These are phyloP conservation scores for Calycopis cecrops DNA, from an alignment of 1,140 invertebrate genomes.

Conservation along the genomic window DNA sequence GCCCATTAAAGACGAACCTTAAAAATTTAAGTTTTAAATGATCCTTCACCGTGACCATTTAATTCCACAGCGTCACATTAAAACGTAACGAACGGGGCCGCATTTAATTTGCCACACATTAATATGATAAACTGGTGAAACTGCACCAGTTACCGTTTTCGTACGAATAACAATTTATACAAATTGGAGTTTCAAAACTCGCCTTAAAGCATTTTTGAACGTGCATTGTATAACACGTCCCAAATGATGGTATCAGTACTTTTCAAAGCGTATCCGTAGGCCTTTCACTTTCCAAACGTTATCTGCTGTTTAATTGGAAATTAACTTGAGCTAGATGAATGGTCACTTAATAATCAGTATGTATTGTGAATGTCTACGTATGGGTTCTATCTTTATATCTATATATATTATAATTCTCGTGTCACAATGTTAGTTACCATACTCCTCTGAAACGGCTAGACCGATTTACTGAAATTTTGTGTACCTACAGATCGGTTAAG, in stretches of 20 bases:
- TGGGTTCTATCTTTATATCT: no score
- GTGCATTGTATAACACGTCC: background rate
- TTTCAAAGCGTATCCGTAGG: background rate
- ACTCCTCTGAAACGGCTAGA: no score
- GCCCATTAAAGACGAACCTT: no score
- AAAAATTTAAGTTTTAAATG: no score
- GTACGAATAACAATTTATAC: background rate
- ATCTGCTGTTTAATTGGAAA: background rate
- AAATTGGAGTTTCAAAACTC: constrained; percentile 4
- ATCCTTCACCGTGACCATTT: no score
- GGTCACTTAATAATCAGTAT: background rate
- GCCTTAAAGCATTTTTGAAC: background rate
- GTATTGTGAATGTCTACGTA: no score
- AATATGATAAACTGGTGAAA: constrained; percentile 5
- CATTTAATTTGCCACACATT: background rate
- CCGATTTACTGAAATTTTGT: no score
- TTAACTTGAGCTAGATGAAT: background rate
- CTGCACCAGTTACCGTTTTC: background rate
- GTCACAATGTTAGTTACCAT: no score
- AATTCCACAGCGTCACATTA: no score
- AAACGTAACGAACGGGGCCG: no score
- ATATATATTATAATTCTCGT: no score
- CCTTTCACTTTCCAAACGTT: constrained; percentile 7
- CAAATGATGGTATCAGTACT: constrained; percentile 5
- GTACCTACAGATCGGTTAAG: no score